Percentiles rank a stretch among this genome's conserved stretches.
Conservation (phyloP, 1,140 invertebrate species). For the Cydia splendana region DNA sequence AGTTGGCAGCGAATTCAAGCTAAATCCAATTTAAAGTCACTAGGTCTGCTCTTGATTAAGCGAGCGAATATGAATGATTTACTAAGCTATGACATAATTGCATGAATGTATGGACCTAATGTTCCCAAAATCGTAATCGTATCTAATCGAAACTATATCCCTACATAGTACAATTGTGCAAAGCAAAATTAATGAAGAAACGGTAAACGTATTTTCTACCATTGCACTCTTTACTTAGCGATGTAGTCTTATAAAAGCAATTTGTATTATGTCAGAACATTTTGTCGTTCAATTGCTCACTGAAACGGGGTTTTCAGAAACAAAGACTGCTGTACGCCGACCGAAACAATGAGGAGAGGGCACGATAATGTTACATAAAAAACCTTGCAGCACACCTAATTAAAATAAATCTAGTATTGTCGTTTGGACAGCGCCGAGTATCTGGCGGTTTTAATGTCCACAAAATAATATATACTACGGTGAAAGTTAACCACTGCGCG, state of each 20-base stretch:
- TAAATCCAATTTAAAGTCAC: neutral
- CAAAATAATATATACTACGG: no score
- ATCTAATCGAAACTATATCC: neutral
- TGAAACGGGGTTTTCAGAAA: neutral
- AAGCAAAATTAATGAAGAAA: neutral
- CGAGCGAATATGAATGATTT: no score
- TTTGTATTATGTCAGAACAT: slow-evolving; percentile 19
- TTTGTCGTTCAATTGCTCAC: slow-evolving; percentile 15
- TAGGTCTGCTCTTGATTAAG: no score
- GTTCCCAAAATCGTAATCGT: neutral
- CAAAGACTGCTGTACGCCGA: neutral
- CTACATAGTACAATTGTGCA: neutral
- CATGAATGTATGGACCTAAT: neutral
- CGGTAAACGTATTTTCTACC: neutral
- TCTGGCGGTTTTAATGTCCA: no score
- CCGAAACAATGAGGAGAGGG: neutral
- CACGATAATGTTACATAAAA: no score
- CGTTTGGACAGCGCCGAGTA: no score
- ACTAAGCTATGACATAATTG: neutral
- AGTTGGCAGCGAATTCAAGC: neutral
- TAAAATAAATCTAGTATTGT: no score
- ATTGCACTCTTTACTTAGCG: slow-evolving; percentile 14
- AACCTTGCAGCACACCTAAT: no score
- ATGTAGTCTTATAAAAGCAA: slow-evolving; percentile 12
- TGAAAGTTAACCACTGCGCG: no score